Evolutionary conservation across 1,140 invertebrate genomes (phyloP).

Genomic region (Caenorhabditis latens): DNA sequence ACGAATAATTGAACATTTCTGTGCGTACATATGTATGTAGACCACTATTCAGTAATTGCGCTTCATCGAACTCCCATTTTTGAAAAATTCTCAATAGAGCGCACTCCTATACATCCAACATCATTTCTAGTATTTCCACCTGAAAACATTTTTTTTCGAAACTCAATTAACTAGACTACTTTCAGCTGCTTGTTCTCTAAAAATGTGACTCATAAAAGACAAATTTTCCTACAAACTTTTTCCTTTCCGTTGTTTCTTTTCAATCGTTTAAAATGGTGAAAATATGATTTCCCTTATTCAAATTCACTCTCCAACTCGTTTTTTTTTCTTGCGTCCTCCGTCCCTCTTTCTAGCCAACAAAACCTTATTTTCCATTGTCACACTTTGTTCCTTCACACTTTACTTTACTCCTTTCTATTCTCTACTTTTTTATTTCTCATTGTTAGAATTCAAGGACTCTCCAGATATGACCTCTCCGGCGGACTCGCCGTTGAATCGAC

Average conservation of each 20-base stretch:
- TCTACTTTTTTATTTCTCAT: neutral
- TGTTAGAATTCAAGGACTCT: neutral
- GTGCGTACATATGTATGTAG: too few relatives aligned
- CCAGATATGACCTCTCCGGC: neutral
- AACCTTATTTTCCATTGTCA: too few relatives aligned
- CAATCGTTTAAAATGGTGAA: neutral
- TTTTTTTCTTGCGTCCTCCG: neutral
- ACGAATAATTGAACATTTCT: too few relatives aligned
- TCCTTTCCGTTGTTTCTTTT: neutral
- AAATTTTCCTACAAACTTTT: neutral
- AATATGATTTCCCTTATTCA: slow-evolving; percentile 35
- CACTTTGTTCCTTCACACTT: too few relatives aligned
- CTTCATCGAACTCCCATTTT: too few relatives aligned
- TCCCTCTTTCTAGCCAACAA: neutral
- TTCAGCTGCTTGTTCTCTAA: neutral
- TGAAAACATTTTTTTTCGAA: too few relatives aligned
- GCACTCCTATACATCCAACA: too few relatives aligned
- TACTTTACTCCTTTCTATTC: too few relatives aligned
- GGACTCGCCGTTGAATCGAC: slow-evolving; percentile 20
- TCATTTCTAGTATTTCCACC: too few relatives aligned
- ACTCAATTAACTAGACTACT: neutral
- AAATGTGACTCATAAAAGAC: neutral
- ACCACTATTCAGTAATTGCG: too few relatives aligned
- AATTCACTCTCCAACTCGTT: neutral
- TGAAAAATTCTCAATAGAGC: too few relatives aligned